phyloP scores from a whole-genome alignment of 1,140 invertebrate species.

The Ctenoplectra terminalis region DNA sequence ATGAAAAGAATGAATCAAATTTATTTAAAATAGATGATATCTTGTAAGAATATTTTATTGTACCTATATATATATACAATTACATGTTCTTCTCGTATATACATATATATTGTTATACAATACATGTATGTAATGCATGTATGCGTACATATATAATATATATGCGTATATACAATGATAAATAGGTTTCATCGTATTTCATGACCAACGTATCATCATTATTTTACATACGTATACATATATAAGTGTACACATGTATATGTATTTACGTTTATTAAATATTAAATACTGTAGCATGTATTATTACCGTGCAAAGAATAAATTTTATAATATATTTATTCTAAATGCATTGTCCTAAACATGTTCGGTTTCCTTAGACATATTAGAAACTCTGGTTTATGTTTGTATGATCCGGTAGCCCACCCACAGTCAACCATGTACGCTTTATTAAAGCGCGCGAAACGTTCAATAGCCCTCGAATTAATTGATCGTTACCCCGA shows the following conservation, averaged over 20 bases:
- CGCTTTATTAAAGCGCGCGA: constrained; percentile 7
- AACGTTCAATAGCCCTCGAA: constrained; percentile 46
- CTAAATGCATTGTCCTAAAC: constrained; percentile 59
- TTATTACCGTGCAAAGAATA: constrained; percentile 66
- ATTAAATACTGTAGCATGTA: constrained; percentile 66
- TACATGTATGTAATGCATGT: constrained; percentile 51
- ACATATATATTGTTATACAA: constrained; percentile 56
- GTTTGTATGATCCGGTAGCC: constrained; percentile 10
- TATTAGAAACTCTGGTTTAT: constrained; percentile 42
- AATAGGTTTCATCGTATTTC: constrained; percentile 41
- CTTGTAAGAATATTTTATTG: constrained; percentile 70
- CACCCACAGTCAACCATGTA: neutral
- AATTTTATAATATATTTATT: constrained; percentile 70
- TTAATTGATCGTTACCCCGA: constrained; percentile 63
- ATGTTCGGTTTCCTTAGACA: constrained; percentile 31
- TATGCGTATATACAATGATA: constrained; percentile 36
- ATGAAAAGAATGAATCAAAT: constrained; percentile 37
- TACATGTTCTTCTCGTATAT: constrained; percentile 50
- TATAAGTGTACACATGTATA: constrained; percentile 30
- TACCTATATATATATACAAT: constrained; percentile 61
- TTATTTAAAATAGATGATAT: constrained; percentile 44
- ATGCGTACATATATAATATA: constrained; percentile 40
- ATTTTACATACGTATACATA: constrained; percentile 44
- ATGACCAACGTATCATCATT: constrained; percentile 46
- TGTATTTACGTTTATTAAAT: constrained; percentile 57